phyloP scores from a whole-genome alignment of 2,113 vertebrate genomes.

The Oreochromis aureus region DNA sequence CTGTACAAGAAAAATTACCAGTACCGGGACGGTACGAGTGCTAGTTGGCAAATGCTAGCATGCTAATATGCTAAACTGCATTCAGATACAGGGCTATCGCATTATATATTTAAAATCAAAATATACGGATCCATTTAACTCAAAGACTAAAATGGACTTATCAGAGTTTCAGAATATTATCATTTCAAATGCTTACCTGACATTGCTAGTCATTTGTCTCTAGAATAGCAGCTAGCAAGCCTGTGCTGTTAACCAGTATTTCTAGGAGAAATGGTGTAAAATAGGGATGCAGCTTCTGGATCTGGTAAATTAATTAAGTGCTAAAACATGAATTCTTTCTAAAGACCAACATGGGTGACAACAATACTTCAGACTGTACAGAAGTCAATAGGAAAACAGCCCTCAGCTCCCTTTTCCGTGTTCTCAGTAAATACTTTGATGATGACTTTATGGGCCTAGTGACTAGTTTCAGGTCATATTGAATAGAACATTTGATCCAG shows the following conservation, averaged over 20 bases:
- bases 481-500: neutral
- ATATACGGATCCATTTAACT: too few relatives aligned
- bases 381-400: neutral
- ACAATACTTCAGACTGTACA: neutral
- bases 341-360: neutral
- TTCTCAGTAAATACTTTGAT: neutral
- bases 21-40: too few relatives aligned
- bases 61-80: too few relatives aligned
- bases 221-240: neutral
- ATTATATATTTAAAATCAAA: too few relatives aligned
- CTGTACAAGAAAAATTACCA: too few relatives aligned
- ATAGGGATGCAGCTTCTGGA: neutral
- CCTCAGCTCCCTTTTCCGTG: neutral
- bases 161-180: neutral
- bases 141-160: neutral
- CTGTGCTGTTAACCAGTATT: neutral
- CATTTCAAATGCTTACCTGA: neutral
- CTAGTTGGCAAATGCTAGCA: too few relatives aligned
- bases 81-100: too few relatives aligned
- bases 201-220: neutral
- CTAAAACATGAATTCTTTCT: neutral
- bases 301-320: neutral
- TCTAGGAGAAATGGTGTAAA: neutral
- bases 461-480: neutral
- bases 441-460: neutral